phyloP scores from a whole-genome alignment of 2,113 vertebrate species.

The Phocoena sinus region DNA sequence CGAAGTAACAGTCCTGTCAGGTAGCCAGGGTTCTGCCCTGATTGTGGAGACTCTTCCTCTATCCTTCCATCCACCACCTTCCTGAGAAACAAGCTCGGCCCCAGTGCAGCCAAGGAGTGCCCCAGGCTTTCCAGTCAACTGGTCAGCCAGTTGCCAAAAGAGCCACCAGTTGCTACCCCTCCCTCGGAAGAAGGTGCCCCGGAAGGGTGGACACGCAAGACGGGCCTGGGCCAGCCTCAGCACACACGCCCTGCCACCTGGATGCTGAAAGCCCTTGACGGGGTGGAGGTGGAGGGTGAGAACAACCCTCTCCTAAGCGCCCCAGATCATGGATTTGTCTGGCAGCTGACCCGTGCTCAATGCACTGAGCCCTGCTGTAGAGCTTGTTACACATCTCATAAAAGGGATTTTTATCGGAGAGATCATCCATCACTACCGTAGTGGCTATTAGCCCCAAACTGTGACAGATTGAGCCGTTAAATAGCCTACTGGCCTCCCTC shows the following conservation, averaged over 20 bases:
- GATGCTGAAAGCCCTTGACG: fast-evolving
- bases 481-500: background rate
- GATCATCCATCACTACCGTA: background rate
- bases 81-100: fast-evolving
- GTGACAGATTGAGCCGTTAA: background rate
- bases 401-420: slow-evolving; percentile 12
- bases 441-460: background rate
- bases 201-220: background rate
- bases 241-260: background rate
- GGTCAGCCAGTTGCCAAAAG: background rate
- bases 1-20: slow-evolving; percentile 52
- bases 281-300: background rate
- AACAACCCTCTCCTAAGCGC: fast-evolving
- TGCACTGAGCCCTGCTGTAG: background rate
- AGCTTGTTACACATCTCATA: background rate
- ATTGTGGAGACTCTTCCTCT: background rate
- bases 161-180: background rate
- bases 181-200: background rate
- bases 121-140: background rate
- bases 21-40: slow-evolving; percentile 51
- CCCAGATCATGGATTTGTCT: background rate
- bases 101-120: background rate
- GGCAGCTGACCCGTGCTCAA: background rate
- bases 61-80: background rate
- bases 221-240: background rate